Conservation (phyloP, 1,140 invertebrate species). For the Cydia pomonella region DNA sequence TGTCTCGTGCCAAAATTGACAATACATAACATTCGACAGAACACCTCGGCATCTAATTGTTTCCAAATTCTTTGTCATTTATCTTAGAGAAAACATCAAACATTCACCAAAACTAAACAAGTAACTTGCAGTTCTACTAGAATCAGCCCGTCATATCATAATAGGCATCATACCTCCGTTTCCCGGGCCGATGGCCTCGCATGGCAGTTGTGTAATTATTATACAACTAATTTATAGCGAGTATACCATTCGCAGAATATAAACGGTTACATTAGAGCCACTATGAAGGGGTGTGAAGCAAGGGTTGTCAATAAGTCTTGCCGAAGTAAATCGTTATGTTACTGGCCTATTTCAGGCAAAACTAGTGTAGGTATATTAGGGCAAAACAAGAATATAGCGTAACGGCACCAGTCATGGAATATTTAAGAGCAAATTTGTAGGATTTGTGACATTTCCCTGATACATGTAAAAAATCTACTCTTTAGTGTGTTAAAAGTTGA, state of each 20-base stretch:
- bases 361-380: conserved; percentile 8
- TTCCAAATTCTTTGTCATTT: too few species aligned
- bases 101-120: background rate
- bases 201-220: conserved; percentile 70
- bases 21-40: too few species aligned
- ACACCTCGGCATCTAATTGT: too few species aligned
- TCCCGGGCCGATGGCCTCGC: conserved; percentile 58
- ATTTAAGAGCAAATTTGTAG: too few species aligned
- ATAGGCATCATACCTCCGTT: conserved; percentile 43
- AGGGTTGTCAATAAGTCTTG: conserved; percentile 31
- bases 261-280: conserved; percentile 58
- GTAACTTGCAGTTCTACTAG: background rate
- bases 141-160: conserved; percentile 22
- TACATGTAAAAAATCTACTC: too few species aligned
- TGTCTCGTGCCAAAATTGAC: too few species aligned
- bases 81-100: too few species aligned
- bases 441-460: too few species aligned
- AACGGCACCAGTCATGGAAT: too few species aligned
- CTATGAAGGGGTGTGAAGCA: conserved; percentile 26
- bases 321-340: background rate
- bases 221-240: conserved; percentile 69
- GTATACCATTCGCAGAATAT: conserved; percentile 69
- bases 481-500: too few species aligned
- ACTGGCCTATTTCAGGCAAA: background rate
- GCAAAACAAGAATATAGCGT: too few species aligned